Evolutionary conservation across 2,888 invertebrate species (phyloP).

Genomic region (Standfussiana lucernea): DNA sequence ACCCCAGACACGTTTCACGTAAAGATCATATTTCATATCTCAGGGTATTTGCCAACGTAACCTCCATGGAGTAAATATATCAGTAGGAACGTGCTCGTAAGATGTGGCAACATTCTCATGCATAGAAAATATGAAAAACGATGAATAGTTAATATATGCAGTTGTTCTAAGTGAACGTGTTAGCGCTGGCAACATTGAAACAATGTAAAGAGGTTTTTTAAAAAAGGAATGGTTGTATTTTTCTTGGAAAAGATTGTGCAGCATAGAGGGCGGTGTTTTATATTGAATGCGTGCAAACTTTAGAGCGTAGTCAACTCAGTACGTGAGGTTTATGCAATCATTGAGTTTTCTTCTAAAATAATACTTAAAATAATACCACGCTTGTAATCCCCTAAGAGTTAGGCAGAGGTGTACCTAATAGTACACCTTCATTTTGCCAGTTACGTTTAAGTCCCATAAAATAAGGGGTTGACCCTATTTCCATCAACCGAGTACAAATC

Average conservation of each 20-base stretch:
- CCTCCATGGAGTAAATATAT: slow-evolving; percentile 60
- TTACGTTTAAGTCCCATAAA: too few species aligned
- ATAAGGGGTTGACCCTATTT: too few species aligned
- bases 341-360: not conserved
- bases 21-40: slow-evolving; percentile 61
- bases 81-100: slow-evolving; percentile 54
- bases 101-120: slow-evolving; percentile 59
- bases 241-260: slow-evolving; percentile 33
- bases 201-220: slow-evolving; percentile 24
- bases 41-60: slow-evolving; percentile 51
- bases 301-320: not conserved
- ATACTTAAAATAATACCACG: too few species aligned
- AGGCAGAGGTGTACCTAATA: too few species aligned
- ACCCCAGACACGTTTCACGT: slow-evolving; percentile 56
- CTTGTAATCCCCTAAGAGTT: too few species aligned
- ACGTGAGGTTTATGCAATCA: not conserved
- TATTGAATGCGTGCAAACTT: not conserved
- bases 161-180: slow-evolving; percentile 48
- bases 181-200: slow-evolving; percentile 51
- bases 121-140: slow-evolving; percentile 68
- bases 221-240: slow-evolving; percentile 19
- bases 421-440: too few species aligned
- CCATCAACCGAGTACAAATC: too few species aligned
- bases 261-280: not conserved
- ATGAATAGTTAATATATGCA: slow-evolving; percentile 66